phyloP scores from a whole-genome alignment of 1,140 invertebrate genomes.

The Hycleus cichorii region DNA sequence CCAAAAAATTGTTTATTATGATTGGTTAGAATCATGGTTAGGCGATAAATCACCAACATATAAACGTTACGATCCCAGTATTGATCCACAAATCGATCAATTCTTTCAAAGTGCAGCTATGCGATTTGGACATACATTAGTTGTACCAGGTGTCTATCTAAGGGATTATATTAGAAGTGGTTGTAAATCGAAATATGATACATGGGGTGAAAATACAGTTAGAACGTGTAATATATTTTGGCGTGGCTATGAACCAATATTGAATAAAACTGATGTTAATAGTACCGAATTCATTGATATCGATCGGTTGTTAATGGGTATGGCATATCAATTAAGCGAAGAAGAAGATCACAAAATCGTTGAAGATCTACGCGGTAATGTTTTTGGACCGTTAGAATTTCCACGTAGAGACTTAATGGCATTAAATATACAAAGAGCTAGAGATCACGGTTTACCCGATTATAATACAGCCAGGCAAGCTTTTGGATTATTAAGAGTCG shows the following conservation, averaged over 20 bases:
- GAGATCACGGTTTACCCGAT: slow-evolving; percentile 61
- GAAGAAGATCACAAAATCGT: slow-evolving; percentile 58
- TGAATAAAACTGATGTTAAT: slow-evolving; percentile 15
- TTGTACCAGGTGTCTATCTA: slow-evolving; percentile 46
- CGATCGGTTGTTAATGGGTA: slow-evolving; percentile 53
- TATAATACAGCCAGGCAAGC: slow-evolving; percentile 55
- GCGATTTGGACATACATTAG: slow-evolving; percentile 59
- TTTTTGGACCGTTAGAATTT: slow-evolving; percentile 64
- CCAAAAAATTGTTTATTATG: slow-evolving; percentile 47
- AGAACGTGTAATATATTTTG: slow-evolving; percentile 62
- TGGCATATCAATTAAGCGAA: slow-evolving; percentile 57
- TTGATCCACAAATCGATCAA: slow-evolving; percentile 61
- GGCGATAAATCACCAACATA: slow-evolving; percentile 40
- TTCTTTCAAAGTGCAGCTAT: slow-evolving; percentile 64
- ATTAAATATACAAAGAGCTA: slow-evolving; percentile 58
- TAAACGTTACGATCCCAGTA: slow-evolving; percentile 51
- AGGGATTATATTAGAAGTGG: slow-evolving; percentile 37
- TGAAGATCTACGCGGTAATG: slow-evolving; percentile 55
- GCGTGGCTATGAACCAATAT: slow-evolving; percentile 45
- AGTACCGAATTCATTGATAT: slow-evolving; percentile 39
- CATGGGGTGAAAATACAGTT: slow-evolving; percentile 38
- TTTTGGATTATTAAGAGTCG: slow-evolving; percentile 41
- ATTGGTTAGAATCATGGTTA: slow-evolving; percentile 48
- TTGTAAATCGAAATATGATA: slow-evolving; percentile 28
- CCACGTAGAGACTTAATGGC: slow-evolving; percentile 59